Percentiles rank a stretch among this genome's conserved stretches.
These are phyloP conservation scores for Zonitis immaculata DNA, from an alignment of 2,888 invertebrate genomes.

Conservation along the genomic window DNA sequence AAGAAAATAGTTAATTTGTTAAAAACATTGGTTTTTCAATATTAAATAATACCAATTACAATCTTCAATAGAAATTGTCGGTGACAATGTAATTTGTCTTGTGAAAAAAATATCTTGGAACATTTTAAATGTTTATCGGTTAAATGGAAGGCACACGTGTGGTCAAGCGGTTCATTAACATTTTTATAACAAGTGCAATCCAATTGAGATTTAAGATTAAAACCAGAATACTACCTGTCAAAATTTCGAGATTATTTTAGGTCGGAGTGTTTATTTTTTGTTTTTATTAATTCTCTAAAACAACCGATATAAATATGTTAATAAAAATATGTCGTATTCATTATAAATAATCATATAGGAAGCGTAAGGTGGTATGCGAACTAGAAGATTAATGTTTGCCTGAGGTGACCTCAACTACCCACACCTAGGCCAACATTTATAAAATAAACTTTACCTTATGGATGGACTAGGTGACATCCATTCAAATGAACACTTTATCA, in stretches of 20 bases:
- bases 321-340: constrained; percentile 10
- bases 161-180: constrained; percentile 18
- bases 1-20: no score
- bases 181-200: constrained; percentile 3
- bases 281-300: background rate
- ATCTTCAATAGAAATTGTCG: background rate
- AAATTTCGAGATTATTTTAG: constrained; percentile 15
- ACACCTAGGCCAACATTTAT: constrained; percentile 10
- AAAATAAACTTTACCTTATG: background rate
- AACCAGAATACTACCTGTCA: constrained; percentile 19
- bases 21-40: no score
- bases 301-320: constrained; percentile 4
- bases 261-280: constrained; percentile 3
- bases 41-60: background rate
- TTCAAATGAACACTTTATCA: background rate
- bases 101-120: background rate
- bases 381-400: constrained; percentile 29
- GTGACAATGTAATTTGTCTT: constrained; percentile 4
- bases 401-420: constrained; percentile 23
- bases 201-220: constrained; percentile 12
- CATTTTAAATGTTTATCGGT: constrained; percentile 2
- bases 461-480: constrained; percentile 1
- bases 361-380: constrained; percentile 19
- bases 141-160: constrained; percentile 13
- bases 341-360: constrained; percentile 19